Base-by-base conservation (phyloP, 2,797 vertebrate species). In the Agapornis canus region DNA sequence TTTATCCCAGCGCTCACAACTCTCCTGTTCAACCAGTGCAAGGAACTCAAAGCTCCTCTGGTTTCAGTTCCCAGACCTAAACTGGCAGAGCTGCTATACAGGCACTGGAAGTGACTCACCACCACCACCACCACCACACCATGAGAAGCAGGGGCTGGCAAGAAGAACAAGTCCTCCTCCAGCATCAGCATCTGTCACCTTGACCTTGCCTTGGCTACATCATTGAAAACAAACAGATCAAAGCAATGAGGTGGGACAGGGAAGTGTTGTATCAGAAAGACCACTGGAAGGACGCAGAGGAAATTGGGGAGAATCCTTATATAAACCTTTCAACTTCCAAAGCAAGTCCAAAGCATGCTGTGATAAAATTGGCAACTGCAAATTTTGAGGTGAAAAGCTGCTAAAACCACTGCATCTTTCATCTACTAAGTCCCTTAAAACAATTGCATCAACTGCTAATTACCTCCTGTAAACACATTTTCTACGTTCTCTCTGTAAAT, bases 401-500 rank as follows among this genome's bases (percentile, higher is more conserved):
- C 66, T 85, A 85, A 89, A 95, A 73, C 37, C 31, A 66, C 43
- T 0, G 0, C 40, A 82, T 89, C 89, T 96, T 95, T 96, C 75
- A 94, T 95, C 66, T 82, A 49, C 32, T 17, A 86, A 93, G 48
- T 49, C 31, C 23, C 78, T 91, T 35, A 14, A 75, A 87, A 85
- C 7, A 79, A 84, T 10, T 48, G 69, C 87, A 92, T 69, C 47
- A 86, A n/a, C 84, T 0, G 51, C 92, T 94, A 96, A 95, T 94
- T 95, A 88, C 69, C 48, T 92, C 54, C 65, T 93, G 54, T 93
- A 93, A 95, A 94, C 54, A 75, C 1, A 19, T 71, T 82, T 82
- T 77, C 75, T 92, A 3, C 81, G 80, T 94, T 91, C 54, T 59
- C 64, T 54, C 80, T 82, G 87, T 54, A 91, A 94, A 93, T 92